A percentile compares a stretch with the other conserved stretches of the same genome.
Conservation (phyloP, 2,797 vertebrate species). For the Chelon labrosus region DNA sequence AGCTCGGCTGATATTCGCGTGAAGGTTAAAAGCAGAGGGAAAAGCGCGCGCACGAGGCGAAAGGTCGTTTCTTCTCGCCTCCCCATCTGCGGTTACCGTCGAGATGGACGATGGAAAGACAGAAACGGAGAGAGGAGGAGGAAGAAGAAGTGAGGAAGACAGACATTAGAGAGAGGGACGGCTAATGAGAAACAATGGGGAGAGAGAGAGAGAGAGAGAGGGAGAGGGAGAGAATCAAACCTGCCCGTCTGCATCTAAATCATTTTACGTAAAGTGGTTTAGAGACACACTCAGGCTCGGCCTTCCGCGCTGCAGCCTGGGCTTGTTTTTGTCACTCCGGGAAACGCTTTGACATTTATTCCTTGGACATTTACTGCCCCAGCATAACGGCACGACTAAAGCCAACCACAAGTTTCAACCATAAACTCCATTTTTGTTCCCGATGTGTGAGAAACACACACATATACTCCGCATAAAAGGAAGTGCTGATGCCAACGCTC, state of each 20-base stretch:
- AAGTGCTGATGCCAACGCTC: too few species aligned
- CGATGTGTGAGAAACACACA: not conserved
- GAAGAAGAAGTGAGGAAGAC: conserved; percentile 21
- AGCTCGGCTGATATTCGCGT: too few species aligned
- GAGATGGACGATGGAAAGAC: conserved; percentile 28
- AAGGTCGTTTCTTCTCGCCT: conserved; percentile 15
- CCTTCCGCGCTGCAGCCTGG: conserved; percentile 33
- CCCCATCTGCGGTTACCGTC: conserved; percentile 25
- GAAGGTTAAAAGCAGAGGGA: too few species aligned
- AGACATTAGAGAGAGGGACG: conserved; percentile 47
- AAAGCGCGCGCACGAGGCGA: not conserved
- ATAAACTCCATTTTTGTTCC: not conserved
- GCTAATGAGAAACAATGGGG: conserved; percentile 54
- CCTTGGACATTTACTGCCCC: not conserved
- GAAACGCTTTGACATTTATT: conserved; percentile 6
- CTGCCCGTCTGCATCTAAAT: conserved; percentile 70
- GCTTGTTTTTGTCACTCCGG: conserved; percentile 43
- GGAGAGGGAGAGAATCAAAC: conserved; percentile 44
- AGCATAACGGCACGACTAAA: not conserved
- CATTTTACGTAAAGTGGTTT: conserved; percentile 66
- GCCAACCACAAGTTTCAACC: too few species aligned
- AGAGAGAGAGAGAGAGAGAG: conserved; percentile 34
- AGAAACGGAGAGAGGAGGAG: conserved; percentile 13
- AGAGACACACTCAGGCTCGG: conserved; percentile 53
- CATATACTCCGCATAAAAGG: too few species aligned